Base-by-base conservation (phyloP, 2,888 invertebrate species). In the Orgyia antiqua region DNA sequence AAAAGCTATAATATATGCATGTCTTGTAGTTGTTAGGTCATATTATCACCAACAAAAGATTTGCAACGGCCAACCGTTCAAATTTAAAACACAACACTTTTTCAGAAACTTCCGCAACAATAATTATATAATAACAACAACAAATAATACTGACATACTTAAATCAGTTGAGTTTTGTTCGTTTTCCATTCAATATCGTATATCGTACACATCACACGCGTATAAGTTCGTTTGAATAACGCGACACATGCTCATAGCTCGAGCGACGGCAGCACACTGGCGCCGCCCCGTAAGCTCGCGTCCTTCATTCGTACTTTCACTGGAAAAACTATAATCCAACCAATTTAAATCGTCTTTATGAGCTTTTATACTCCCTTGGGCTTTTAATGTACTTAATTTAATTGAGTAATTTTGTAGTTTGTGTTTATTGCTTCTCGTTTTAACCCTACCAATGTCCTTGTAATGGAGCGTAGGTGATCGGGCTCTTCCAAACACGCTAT, bases 251-350 rank as follows among this genome's bases (percentile, higher is more conserved):
- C 49, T 41, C 36, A 26, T 52, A 29, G 35, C 26, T 42, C 47
- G 37, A 45, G 51, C 53, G 61, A 67, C 62, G 59, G 51, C 49
- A 58, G 55, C 64, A 59, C 61, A 78, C 79, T 78, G 70, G 38
- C 40, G 41, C 28, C 24, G 34, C 47, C 39, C 27, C n/a, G n/a
- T n/a, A n/a, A n/a, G n/a, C 33, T 39, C 33, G 55, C 67, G 80
- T 77, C 80, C 80, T 79, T 78, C 79, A 68, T 68, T 73, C 69
- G 68, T 4, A 77, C 79, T 80, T 80, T 80, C 79, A 80, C 79
- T 79, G 51, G 47, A 56, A 60, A 19, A 61, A 59, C 48, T 64
- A 59, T 56, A 58, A 59, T 30, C 42, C 59, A 38, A 38, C 48
- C 30, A 31, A 43, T 32, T 55, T 39, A 4, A 37, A 44, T 33